phyloP scores from a whole-genome alignment of 2,113 vertebrate genomes.

The Melozone crissalis region DNA sequence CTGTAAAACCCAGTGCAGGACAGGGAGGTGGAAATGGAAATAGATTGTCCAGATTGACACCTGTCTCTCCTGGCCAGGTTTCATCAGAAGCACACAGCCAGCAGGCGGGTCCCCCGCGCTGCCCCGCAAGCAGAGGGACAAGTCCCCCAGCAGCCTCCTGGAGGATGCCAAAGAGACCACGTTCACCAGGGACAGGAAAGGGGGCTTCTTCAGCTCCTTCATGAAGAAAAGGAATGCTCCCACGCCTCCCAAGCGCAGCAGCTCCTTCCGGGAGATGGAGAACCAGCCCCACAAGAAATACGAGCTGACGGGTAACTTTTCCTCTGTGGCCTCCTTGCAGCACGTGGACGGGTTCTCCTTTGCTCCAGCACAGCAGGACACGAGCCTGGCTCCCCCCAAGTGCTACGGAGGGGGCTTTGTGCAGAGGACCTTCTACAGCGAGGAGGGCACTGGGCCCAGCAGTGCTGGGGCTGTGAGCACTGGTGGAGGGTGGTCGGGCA shows the following conservation, averaged over 20 bases:
- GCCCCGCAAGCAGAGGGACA: conserved; percentile 94
- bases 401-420: conserved; percentile 90
- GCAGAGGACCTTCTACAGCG: conserved; percentile 83
- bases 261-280: conserved; percentile 97
- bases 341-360: conserved; percentile 87
- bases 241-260: conserved; percentile 94
- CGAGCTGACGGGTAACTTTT: conserved; percentile 88
- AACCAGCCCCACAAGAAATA: conserved; percentile 97
- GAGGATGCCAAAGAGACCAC: conserved; percentile 91
- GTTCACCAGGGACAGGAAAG: conserved; percentile 95
- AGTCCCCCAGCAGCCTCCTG: conserved; percentile 90
- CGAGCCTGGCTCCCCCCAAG: conserved; percentile 83
- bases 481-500: conserved; percentile 89
- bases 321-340: conserved; percentile 81
- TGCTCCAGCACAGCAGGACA: conserved; percentile 85
- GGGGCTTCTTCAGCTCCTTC: conserved; percentile 98
- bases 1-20: neutral
- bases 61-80: conserved; percentile 72
- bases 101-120: conserved; percentile 88
- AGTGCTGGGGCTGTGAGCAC: conserved; percentile 78
- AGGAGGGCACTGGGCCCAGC: conserved; percentile 72
- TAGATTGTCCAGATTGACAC: neutral
- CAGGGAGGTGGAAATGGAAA: neutral
- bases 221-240: conserved; percentile 97
- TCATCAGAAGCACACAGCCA: conserved; percentile 78